These are phyloP conservation scores for Pteronura brasiliensis DNA, from an alignment of 2,113 vertebrate species.

Conservation along the genomic window DNA sequence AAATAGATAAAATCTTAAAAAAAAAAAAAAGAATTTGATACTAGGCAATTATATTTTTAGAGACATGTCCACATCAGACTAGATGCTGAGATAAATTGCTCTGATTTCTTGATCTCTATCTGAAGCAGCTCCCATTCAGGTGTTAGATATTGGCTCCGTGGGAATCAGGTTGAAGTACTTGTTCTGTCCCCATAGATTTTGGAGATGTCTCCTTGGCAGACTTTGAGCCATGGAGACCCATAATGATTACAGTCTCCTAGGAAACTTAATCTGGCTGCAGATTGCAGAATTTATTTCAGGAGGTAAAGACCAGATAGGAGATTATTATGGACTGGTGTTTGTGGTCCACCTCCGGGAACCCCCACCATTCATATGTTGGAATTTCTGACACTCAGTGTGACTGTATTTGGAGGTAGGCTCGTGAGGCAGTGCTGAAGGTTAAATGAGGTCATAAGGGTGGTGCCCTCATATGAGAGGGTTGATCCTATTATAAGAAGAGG, in stretches of 20 bases:
- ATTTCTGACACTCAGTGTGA: neutral
- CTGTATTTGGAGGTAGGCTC: neutral
- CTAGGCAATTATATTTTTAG: neutral
- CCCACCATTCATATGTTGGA: neutral
- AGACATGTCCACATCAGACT: neutral
- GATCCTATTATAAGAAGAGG: neutral
- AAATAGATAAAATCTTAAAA: neutral
- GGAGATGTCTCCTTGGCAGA: neutral
- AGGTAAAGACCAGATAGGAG: neutral
- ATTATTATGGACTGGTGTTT: neutral
- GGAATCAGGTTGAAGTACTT: neutral
- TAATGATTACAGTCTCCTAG: neutral
- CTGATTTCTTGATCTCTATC: neutral
- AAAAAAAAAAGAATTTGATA: neutral
- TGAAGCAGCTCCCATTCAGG: neutral
- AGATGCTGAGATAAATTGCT: neutral
- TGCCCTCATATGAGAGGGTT: neutral
- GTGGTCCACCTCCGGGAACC: neutral
- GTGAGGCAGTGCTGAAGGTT: neutral
- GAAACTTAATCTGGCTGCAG: neutral
- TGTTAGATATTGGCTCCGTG: neutral
- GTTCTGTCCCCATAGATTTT: neutral
- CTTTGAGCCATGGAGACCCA: neutral
- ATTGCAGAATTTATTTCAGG: neutral
- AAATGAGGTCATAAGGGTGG: neutral